These are phyloP conservation scores for Cryptoprocta ferox DNA, from an alignment of 2,797 vertebrate genomes.

Conservation along the genomic window DNA sequence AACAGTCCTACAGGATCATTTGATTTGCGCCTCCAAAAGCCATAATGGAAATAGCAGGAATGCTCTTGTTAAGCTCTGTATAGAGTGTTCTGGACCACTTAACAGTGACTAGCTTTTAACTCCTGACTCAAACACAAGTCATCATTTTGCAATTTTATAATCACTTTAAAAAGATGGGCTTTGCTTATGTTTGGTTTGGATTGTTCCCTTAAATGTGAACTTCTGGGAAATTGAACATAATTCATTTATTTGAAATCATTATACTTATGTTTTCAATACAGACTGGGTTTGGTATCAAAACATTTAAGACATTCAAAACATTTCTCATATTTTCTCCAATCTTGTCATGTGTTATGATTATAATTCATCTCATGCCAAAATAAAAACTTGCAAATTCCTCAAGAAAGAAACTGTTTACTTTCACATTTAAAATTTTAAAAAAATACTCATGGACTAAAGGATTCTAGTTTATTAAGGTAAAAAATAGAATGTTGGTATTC, in stretches of 20 bases:
- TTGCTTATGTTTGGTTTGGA: neutral
- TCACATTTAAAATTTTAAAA: slow-evolving; percentile 45
- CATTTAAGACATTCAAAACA: neutral
- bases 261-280: slow-evolving; percentile 50
- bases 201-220: neutral
- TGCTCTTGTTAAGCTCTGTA: neutral
- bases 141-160: neutral
- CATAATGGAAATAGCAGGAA: neutral
- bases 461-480: neutral
- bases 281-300: neutral
- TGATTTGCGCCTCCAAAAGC: neutral
- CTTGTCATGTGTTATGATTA: slow-evolving; percentile 31
- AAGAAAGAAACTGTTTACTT: slow-evolving; percentile 30
- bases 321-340: slow-evolving; percentile 1
- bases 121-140: neutral
- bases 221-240: neutral
- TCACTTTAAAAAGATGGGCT: neutral
- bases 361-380: slow-evolving; percentile 52
- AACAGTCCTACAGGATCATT: neutral
- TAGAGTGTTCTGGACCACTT: neutral
- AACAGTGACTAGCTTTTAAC: neutral
- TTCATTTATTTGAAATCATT: slow-evolving; percentile 30
- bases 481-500: neutral
- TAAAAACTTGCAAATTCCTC: slow-evolving; percentile 23
- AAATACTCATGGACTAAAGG: neutral